Conservation (phyloP, 1,140 invertebrate species). For the Harpegnathos saltator region DNA sequence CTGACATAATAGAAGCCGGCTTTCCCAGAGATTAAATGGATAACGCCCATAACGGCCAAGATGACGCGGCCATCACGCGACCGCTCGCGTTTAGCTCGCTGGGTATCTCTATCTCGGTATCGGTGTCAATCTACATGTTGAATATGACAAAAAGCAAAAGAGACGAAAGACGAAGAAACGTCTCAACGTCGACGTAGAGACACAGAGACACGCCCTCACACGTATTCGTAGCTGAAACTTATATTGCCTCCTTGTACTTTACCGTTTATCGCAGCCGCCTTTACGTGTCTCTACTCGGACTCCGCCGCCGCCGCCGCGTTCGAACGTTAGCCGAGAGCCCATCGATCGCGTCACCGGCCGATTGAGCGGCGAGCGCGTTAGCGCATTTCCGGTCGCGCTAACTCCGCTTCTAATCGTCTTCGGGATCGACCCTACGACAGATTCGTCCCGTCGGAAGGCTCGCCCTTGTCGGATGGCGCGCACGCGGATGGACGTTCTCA, state of each 20-base stretch:
- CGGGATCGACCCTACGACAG: constrained; percentile 45
- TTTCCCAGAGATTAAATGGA: constrained; percentile 3
- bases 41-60: not conserved
- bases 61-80: not conserved
- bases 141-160: too few relatives aligned
- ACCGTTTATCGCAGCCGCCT: too few relatives aligned
- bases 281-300: too few relatives aligned
- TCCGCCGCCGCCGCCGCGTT: too few relatives aligned
- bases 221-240: too few relatives aligned
- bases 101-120: not conserved
- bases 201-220: too few relatives aligned
- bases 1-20: constrained; percentile 75
- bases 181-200: too few relatives aligned
- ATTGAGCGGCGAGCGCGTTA: constrained; percentile 8
- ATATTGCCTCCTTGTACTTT: too few relatives aligned
- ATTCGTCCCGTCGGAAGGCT: constrained; percentile 41
- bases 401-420: constrained; percentile 35
- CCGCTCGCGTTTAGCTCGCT: not conserved
- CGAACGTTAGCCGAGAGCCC: not conserved
- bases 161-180: too few relatives aligned
- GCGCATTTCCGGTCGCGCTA: constrained; percentile 54
- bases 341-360: not conserved
- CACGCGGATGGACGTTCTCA: constrained; percentile 33
- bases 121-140: not conserved
- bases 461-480: constrained; percentile 29